Evolutionary conservation across 1,140 invertebrate species (phyloP).

Genomic region (Cylas formicarius): DNA sequence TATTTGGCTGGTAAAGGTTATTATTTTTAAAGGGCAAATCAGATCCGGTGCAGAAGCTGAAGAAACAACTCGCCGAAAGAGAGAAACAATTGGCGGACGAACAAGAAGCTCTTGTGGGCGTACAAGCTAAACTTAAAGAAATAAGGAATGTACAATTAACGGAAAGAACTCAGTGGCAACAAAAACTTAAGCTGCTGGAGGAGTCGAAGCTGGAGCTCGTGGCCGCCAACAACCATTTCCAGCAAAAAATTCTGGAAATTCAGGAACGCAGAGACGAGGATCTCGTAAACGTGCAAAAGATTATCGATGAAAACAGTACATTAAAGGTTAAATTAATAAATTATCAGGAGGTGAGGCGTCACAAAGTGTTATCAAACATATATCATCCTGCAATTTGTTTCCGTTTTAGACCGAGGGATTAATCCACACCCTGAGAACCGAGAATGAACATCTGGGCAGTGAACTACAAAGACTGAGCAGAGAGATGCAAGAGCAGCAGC

Average conservation of each 20-base stretch:
- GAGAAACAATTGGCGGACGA: slow-evolving; percentile 67
- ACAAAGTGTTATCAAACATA: neutral
- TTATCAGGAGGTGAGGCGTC: slow-evolving; percentile 27
- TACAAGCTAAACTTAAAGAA: slow-evolving; percentile 71
- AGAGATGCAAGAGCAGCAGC: slow-evolving; percentile 14
- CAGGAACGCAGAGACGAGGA: slow-evolving; percentile 56
- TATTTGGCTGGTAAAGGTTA: no score
- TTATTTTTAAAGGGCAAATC: slow-evolving; percentile 63
- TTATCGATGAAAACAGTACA: slow-evolving; percentile 50
- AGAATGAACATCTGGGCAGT: slow-evolving; percentile 10
- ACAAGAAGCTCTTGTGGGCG: slow-evolving; percentile 58
- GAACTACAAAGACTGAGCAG: slow-evolving; percentile 11
- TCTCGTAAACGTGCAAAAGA: slow-evolving; percentile 45
- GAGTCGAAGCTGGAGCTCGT: slow-evolving; percentile 43
- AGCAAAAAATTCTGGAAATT: slow-evolving; percentile 39
- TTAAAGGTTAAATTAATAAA: slow-evolving; percentile 45
- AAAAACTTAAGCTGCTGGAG: slow-evolving; percentile 50
- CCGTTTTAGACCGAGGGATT: slow-evolving; percentile 7
- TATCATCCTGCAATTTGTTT: no score
- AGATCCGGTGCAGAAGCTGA: slow-evolving; percentile 76
- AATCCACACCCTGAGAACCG: slow-evolving; percentile 15
- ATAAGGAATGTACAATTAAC: slow-evolving; percentile 62
- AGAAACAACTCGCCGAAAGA: slow-evolving; percentile 77
- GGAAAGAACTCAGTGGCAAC: slow-evolving; percentile 52
- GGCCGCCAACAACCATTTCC: slow-evolving; percentile 21